A percentile compares a stretch with the other conserved stretches of the same genome.
Evolutionary conservation across 2,888 invertebrate species (phyloP).

Genomic region (Acrobasis consociella): DNA sequence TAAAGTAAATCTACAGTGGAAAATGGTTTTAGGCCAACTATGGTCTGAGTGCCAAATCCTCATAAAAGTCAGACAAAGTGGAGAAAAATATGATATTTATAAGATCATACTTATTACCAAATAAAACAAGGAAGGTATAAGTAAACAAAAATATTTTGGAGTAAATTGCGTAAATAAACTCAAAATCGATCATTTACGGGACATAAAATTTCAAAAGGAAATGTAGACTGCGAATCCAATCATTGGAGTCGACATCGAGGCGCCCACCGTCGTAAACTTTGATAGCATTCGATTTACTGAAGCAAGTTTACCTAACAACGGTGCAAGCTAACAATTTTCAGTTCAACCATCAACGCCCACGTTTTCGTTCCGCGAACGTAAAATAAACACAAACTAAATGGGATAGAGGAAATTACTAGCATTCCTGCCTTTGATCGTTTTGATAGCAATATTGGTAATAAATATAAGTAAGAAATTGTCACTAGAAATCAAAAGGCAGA

Average conservation of each 20-base stretch:
- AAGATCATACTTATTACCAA: not conserved
- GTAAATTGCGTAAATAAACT: not conserved
- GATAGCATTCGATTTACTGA: constrained; percentile 60
- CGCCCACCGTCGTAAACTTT: constrained; percentile 73
- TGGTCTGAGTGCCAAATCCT: too few relatives aligned
- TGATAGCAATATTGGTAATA: not conserved
- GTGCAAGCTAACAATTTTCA: constrained; percentile 40
- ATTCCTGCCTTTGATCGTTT: not conserved
- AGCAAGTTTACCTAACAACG: constrained; percentile 32
- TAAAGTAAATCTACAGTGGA: not conserved
- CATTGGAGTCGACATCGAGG: constrained; percentile 59
- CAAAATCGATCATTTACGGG: constrained; percentile 45
- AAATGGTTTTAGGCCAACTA: too few relatives aligned
- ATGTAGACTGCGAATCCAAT: constrained; percentile 64
- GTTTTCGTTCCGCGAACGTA: constrained; percentile 30
- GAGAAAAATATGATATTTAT: too few relatives aligned
- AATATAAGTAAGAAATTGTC: not conserved
- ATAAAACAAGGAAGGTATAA: not conserved
- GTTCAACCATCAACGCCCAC: constrained; percentile 40
- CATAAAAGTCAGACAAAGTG: too few relatives aligned
- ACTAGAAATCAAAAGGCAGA: not conserved
- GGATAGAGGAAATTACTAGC: constrained; percentile 23
- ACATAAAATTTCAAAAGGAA: constrained; percentile 66
- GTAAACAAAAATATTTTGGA: not conserved
- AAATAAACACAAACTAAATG: constrained; percentile 31